These are phyloP conservation scores for Hipparchia sbordonii DNA, from an alignment of 2,888 invertebrate species.

Conservation along the genomic window DNA sequence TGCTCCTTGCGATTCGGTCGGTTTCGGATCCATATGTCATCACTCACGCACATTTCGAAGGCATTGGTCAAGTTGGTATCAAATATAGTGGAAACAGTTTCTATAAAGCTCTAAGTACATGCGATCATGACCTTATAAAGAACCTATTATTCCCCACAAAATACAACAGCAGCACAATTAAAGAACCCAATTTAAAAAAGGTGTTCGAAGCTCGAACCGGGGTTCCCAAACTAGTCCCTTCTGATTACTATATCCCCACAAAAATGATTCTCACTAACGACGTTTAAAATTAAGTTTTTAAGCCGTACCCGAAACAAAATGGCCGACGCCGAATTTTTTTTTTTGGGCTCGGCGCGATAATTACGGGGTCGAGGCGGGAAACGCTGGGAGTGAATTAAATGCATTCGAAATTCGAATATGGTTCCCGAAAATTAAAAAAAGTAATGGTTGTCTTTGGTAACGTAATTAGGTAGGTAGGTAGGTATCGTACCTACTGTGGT, in stretches of 20 bases:
- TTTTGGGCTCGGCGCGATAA: constrained; percentile 49
- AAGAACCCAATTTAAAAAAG: constrained; percentile 15
- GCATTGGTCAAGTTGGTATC: too few species aligned
- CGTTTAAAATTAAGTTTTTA: constrained; percentile 66
- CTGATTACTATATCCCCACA: constrained; percentile 46
- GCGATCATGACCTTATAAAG: neutral
- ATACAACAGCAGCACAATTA: constrained; percentile 9
- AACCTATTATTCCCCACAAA: neutral
- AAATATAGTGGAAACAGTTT: too few species aligned
- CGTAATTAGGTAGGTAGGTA: neutral
- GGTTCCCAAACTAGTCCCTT: constrained; percentile 30
- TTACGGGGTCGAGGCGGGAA: constrained; percentile 51
- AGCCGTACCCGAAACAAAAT: constrained; percentile 54
- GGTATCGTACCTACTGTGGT: neutral
- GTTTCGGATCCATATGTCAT: too few species aligned
- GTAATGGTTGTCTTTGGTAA: constrained; percentile 36
- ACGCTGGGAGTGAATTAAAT: constrained; percentile 41
- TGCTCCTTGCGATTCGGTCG: too few species aligned
- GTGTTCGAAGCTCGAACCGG: constrained; percentile 16
- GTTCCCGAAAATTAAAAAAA: constrained; percentile 41
- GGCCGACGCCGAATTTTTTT: constrained; percentile 51
- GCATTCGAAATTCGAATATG: constrained; percentile 39
- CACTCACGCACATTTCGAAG: too few species aligned
- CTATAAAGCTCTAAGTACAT: neutral
- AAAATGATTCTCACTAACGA: constrained; percentile 55